These are phyloP conservation scores for Malurus melanocephalus DNA, from an alignment of 2,113 vertebrate species.

Conservation along the genomic window DNA sequence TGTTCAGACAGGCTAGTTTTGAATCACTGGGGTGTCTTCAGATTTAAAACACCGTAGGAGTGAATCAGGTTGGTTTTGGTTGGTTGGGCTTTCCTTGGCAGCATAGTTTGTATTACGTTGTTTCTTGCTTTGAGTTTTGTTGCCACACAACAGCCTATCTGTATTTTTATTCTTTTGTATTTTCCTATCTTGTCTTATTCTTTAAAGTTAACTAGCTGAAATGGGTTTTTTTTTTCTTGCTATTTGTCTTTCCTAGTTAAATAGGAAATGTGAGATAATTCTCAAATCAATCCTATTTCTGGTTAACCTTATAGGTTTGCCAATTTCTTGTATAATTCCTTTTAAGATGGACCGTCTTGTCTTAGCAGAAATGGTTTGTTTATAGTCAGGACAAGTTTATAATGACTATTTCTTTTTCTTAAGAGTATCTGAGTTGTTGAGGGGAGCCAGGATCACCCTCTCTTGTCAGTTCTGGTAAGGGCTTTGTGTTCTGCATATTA, in stretches of 20 bases:
- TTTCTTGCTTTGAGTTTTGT: not conserved
- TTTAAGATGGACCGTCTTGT: not conserved
- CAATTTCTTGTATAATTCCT: not conserved
- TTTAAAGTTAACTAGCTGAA: not conserved
- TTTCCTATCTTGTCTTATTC: not conserved
- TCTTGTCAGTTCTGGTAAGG: not conserved
- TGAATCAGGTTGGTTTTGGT: not conserved
- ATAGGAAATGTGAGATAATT: not conserved
- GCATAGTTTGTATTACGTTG: not conserved
- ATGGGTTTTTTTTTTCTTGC: not conserved
- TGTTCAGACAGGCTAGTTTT: constrained; percentile 1
- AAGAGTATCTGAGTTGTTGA: not conserved
- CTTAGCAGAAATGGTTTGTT: not conserved
- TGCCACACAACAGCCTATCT: not conserved
- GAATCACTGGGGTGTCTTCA: not conserved
- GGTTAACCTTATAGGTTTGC: not conserved
- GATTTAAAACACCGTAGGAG: not conserved
- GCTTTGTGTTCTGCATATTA: not conserved
- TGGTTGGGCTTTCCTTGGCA: not conserved
- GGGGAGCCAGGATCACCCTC: not conserved
- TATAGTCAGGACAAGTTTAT: not conserved
- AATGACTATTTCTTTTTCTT: not conserved
- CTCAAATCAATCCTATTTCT: not conserved
- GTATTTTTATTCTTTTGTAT: not conserved
- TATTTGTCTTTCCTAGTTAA: not conserved